Base-by-base conservation (phyloP, 1,140 invertebrate species). In the Listronotus oregonensis region DNA sequence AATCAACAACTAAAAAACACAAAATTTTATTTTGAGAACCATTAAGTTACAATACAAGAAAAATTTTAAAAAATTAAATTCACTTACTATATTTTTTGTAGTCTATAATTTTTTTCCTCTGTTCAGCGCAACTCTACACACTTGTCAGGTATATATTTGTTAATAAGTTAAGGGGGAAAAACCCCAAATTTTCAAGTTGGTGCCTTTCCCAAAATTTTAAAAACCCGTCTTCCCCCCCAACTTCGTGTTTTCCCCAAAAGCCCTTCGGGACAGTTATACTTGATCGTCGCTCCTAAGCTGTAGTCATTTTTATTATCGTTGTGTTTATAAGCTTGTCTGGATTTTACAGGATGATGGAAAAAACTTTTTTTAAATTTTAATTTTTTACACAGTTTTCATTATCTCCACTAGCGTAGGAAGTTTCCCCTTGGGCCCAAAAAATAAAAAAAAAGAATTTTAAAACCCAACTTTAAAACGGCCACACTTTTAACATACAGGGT, bases 261-360 rank as follows among this genome's bases (percentile, higher is more conserved):
- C 7, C 93, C 95, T 68, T 87, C 85, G 0, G 92, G 91, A 76
- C 95, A 97, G 7, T 81, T 77, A 77, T 96, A 97, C 27, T 83
- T 81, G 52, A 96, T 90, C 1, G 76, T 78, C 0, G 87, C 83
- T 4, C 89, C 91, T 43, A 94, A 81, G 4, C 81, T 83, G 72
- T 86, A 89, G 72, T 90, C 89, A 52, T 84, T 15, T 89, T 89
- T 37, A 84, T 74, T n/a, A 94, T 87, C 0, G 91, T 94, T 2
- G 92, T 94, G 75, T 95, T 95, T 65, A 91, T 83, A 18, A 86
- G 81, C 71, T 91, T 90, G 73, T 96, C 93, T 0, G 93, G 93
- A 78, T 90, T 94, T 11, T 93, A 75, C 93, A 96, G 0, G 85
- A 85, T 3, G 89, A 85, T 6, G 93, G 92, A 65, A 85, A n/a